Base-by-base conservation (phyloP, 2,797 vertebrate genomes). In the Myripristis murdjan region DNA sequence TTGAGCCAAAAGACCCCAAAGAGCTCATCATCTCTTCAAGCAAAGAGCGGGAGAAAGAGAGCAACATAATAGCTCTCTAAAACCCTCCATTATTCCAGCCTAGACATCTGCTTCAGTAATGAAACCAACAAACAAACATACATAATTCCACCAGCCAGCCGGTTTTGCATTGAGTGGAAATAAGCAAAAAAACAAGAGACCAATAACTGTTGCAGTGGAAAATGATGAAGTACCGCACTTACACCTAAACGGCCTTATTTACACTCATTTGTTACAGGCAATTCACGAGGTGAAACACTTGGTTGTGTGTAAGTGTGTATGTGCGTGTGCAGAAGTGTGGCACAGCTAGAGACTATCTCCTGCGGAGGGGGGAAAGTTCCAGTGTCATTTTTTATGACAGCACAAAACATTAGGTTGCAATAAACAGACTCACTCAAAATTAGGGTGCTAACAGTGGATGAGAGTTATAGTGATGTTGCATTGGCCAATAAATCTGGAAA, bases 41-140 rank as follows among this genome's bases (percentile, higher is more conserved):
- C 62, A 33, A 43, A 70, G 76, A 65, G 43, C 12, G 54, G 0
- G 31, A 59, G 23, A 24, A 0, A 4, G 77, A 62, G 14, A 24
- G 20, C 58, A 66, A 47, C 18, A 52, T 73, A 83, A 88, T 83
- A 83, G 75, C 80, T 66, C 66, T 85, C 70, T 64, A 66, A 86
- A 82, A 75, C 55, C 63, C 69, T 75, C 76, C 65, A 89, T 81
- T 89, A 88, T 85, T 86, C 75, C 68, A 76, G 76, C 81, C 14
- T 67, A 87, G 82, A 85, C 88, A 85, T 89, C 85, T 85, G 81
- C 84, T 88, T 85, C 62, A 73, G 71, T 87, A 86, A 90, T 87
- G 79, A 88, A 90, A 88, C 64, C 81, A 83, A 65, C 83, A 86
- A 90, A 87, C 84, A 91, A 90, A 87, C 81, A 90, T 88, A 74